Evolutionary conservation across 2,888 invertebrate species (phyloP), one percentile per base, ranked within the genome.

Genomic region (Diarsia dahlii): DNA sequence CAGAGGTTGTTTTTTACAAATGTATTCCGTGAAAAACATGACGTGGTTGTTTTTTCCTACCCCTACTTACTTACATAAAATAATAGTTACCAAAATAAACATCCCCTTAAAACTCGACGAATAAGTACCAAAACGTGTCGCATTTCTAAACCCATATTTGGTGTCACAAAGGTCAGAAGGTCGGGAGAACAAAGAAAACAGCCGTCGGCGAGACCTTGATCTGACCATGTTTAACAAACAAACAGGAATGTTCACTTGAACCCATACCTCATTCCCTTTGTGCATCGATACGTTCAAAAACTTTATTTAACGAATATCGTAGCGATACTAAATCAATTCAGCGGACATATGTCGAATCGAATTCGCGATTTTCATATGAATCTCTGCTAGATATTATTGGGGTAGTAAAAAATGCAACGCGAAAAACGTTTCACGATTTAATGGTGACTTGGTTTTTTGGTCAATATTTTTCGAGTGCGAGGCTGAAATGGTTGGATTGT

Each of bases 101-200:
- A 39, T 3, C 2, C 18, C 10, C 8, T 63, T 18, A 70, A 71
- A 65, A 48, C 45, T 18, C 34, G 15, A 60, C n/a, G 58, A 74
- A 62, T n/a, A 72, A 20, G 45, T 63, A 63, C n/a, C 46, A 60
- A 72, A 65, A 71, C 23, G 8, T 65, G 52, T 72, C 54, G 23
- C 18, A 63, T 72, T 69, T 60, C 45, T 13, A 56, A 70, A 74
- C 64, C 56, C 45, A 71, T 75, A 70, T 73, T 80, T 72, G 60
- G 20, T 66, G 63, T 52, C 28, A 54, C 18, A 78, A 76, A 71
- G 74, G 68, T 83, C 75, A 75, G 50, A 77, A 48, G 46, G 45
- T 48, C 13, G n/a, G n/a, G 34, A 58, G 66, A 71, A 80, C 78
- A 79, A 88, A 82, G 82, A 81, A 86, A 88, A 85, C 60, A 75